A percentile compares a stretch with the other conserved stretches of the same genome.
Evolutionary conservation across 2,888 invertebrate genomes (phyloP).

Genomic region (Rotaria socialis): DNA sequence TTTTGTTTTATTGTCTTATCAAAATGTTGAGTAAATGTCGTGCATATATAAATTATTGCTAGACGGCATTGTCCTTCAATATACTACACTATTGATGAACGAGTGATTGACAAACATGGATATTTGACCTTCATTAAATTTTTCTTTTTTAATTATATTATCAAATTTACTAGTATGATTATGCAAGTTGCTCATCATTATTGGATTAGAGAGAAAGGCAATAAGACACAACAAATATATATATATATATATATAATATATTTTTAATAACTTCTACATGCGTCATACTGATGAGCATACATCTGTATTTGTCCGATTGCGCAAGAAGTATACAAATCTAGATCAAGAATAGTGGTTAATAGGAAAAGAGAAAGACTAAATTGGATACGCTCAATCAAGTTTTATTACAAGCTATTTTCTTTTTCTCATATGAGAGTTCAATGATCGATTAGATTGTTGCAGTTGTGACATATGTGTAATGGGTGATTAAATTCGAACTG

Average conservation of each 20-base stretch:
- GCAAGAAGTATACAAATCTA: not conserved
- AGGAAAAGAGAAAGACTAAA: not conserved
- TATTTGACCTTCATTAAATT: not conserved
- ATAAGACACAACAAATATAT: not conserved
- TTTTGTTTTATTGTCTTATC: not conserved
- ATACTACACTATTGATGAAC: not conserved
- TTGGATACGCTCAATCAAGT: conserved; percentile 28
- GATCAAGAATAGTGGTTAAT: not conserved
- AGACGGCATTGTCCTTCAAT: not conserved
- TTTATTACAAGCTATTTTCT: not conserved
- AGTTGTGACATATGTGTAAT: not conserved
- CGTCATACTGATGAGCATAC: not conserved
- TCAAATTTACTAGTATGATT: not conserved
- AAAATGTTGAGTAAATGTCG: not conserved
- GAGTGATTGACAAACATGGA: not conserved
- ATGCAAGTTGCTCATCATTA: not conserved
- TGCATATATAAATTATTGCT: not conserved
- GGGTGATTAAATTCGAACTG: not conserved
- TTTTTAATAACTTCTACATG: not conserved
- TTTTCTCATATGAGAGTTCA: not conserved
- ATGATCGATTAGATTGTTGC: not conserved
- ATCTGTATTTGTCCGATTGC: not conserved
- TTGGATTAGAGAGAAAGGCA: not conserved
- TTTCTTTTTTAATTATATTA: not conserved
- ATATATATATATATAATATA: conserved; percentile 2